phyloP scores from a whole-genome alignment of 2,113 vertebrate species.

The Pedionomus torquatus region DNA sequence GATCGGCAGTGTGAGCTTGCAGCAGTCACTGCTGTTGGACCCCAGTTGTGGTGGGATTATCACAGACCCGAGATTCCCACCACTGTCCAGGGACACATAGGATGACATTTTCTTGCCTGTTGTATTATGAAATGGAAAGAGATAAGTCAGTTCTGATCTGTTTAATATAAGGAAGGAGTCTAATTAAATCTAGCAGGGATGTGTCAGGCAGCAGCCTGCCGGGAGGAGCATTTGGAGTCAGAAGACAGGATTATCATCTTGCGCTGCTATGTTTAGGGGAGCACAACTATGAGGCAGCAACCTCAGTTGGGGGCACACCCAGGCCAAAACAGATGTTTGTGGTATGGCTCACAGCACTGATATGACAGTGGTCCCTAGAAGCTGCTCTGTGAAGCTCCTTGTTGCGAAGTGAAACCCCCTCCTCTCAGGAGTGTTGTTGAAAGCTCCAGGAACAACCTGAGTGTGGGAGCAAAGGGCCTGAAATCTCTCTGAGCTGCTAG shows the following conservation, averaged over 20 bases:
- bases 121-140: background rate
- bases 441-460: background rate
- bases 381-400: background rate
- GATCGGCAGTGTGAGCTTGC: background rate
- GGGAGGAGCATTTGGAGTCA: background rate
- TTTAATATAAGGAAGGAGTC: background rate
- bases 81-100: background rate
- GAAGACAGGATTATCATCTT: background rate
- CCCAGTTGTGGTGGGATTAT: background rate
- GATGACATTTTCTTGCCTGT: background rate
- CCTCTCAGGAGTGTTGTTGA: background rate
- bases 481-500: background rate
- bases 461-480: background rate
- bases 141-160: background rate
- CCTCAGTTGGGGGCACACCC: background rate
- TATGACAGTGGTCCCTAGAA: background rate
- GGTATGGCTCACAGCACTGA: background rate
- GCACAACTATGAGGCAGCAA: background rate
- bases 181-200: background rate
- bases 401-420: accelerated
- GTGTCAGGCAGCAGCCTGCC: background rate
- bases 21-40: background rate
- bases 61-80: background rate
- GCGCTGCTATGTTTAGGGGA: accelerated
- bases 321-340: background rate